Percentiles rank a stretch among this genome's conserved stretches.
These are phyloP conservation scores for Athripsodes cinereus DNA, from an alignment of 2,888 invertebrate genomes.

Conservation along the genomic window DNA sequence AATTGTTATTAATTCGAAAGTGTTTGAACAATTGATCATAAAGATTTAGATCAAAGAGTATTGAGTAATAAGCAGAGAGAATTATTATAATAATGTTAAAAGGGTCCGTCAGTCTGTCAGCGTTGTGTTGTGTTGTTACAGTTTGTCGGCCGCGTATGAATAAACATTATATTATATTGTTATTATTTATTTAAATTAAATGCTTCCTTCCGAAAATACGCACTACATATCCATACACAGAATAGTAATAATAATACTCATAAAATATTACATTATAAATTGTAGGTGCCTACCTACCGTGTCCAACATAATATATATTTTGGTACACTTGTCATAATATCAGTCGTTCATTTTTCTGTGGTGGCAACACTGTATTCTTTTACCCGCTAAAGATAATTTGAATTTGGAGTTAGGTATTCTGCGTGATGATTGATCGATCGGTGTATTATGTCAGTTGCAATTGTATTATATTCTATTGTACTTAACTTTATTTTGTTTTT, in stretches of 20 bases:
- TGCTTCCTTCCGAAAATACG: slow-evolving; percentile 25
- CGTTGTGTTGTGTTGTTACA: slow-evolving; percentile 3
- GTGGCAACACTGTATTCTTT: not conserved
- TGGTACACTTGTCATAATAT: too few species aligned
- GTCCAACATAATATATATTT: too few species aligned
- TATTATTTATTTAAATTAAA: slow-evolving; percentile 26
- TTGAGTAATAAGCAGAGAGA: not conserved
- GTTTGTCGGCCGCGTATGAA: slow-evolving; percentile 24
- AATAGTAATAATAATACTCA: not conserved
- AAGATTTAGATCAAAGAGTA: too few species aligned
- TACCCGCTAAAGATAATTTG: too few species aligned
- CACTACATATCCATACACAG: not conserved
- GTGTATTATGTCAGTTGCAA: not conserved
- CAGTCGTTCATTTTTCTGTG: too few species aligned
- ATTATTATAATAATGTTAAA: not conserved
- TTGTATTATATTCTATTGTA: not conserved
- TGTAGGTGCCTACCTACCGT: not conserved
- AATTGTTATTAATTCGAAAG: too few species aligned
- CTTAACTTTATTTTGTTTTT: too few species aligned
- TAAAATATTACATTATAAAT: not conserved
- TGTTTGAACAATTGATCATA: too few species aligned
- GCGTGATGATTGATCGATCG: not conserved
- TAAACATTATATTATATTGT: slow-evolving; percentile 23
- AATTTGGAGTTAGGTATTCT: not conserved
- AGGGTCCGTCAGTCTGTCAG: slow-evolving; percentile 12